phyloP scores from a whole-genome alignment of 2,888 invertebrate genomes.

The Drosophila peninsularis region DNA sequence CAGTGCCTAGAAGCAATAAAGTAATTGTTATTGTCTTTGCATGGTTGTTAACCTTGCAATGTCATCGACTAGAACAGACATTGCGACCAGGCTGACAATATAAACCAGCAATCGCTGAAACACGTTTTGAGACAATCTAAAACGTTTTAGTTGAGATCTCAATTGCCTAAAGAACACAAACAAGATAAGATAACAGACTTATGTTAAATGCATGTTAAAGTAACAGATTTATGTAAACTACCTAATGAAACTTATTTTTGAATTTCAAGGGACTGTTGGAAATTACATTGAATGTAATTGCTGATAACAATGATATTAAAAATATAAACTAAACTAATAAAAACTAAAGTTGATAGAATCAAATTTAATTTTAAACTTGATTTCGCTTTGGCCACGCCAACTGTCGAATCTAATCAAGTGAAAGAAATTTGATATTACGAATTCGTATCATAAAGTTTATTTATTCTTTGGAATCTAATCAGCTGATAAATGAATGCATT shows the following conservation, averaged over 20 bases:
- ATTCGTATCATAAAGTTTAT: conserved; percentile 8
- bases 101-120: neutral
- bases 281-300: neutral
- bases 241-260: neutral
- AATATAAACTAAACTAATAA: too few species aligned
- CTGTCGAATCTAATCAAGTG: conserved; percentile 32
- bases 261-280: neutral
- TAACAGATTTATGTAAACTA: neutral
- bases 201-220: neutral
- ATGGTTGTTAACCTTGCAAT: conserved; percentile 20
- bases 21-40: conserved; percentile 37
- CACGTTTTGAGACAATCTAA: neutral
- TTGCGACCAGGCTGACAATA: conserved; percentile 8
- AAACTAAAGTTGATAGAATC: too few species aligned
- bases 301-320: too few species aligned
- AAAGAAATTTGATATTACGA: conserved; percentile 2
- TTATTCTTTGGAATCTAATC: conserved; percentile 24
- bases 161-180: neutral
- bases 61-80: conserved; percentile 9
- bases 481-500: conserved; percentile 28
- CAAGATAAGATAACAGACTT: neutral
- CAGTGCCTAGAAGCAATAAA: conserved; percentile 27
- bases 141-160: neutral
- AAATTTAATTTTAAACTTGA: too few species aligned
- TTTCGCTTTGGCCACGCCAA: neutral